phyloP scores from a whole-genome alignment of 2,797 vertebrate species.

The Microchirus variegatus region DNA sequence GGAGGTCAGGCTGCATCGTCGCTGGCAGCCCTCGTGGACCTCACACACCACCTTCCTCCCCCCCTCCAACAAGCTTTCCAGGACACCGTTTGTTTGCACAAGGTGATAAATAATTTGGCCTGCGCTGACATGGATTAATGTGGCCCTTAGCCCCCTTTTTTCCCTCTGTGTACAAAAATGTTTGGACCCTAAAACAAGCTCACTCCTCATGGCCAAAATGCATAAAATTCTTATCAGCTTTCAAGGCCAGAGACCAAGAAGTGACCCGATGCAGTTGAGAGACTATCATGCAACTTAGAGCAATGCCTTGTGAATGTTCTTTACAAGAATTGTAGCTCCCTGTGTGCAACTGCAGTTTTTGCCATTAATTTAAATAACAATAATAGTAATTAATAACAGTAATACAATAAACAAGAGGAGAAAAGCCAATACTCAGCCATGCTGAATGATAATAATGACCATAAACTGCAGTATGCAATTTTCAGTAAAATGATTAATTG shows the following conservation, averaged over 20 bases:
- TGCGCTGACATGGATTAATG: constrained; percentile 81
- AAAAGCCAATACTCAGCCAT: too few species aligned
- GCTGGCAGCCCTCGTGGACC: constrained; percentile 67
- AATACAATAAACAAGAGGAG: too few species aligned
- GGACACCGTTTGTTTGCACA: constrained; percentile 81
- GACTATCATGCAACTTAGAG: constrained; percentile 41
- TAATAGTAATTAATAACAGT: too few species aligned
- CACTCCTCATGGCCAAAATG: constrained; percentile 48
- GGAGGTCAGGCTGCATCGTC: constrained; percentile 73
- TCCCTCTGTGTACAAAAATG: constrained; percentile 74
- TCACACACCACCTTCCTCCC: constrained; percentile 43
- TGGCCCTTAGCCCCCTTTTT: constrained; percentile 78
- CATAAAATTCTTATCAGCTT: constrained; percentile 65
- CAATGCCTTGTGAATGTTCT: constrained; percentile 25
- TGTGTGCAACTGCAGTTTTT: not conserved
- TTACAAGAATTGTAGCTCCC: constrained; percentile 1
- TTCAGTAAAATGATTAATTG: too few species aligned
- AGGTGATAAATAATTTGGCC: constrained; percentile 88
- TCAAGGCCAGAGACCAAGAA: constrained; percentile 30
- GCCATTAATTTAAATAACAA: too few species aligned
- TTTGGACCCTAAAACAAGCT: constrained; percentile 51
- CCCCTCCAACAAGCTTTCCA: constrained; percentile 58
- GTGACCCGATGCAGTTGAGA: constrained; percentile 39
- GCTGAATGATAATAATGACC: too few species aligned
- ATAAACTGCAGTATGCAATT: too few species aligned